Evolutionary conservation across 2,113 vertebrate genomes (phyloP).

Genomic region (Aix galericulata): DNA sequence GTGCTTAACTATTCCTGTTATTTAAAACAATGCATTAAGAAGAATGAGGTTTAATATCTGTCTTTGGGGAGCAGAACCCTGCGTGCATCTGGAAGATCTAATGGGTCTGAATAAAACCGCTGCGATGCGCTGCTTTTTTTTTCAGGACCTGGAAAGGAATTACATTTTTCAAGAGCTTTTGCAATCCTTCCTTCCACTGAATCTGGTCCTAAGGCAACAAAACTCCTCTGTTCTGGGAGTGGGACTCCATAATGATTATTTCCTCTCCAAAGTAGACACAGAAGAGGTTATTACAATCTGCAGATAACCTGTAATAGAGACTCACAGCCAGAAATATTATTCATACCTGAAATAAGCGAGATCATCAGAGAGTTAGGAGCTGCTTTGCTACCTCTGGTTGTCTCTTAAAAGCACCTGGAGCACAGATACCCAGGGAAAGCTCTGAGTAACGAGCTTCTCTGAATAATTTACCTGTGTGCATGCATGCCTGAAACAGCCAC

Average conservation of each 20-base stretch:
- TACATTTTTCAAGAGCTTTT: not conserved
- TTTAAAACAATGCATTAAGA: conserved; percentile 13
- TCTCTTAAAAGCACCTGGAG: conserved; percentile 21
- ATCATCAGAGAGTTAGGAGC: not conserved
- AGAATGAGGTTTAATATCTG: not conserved
- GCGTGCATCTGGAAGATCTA: conserved; percentile 2
- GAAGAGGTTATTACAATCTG: not conserved
- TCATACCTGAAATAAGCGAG: conserved; percentile 17
- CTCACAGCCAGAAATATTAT: not conserved
- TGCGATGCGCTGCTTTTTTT: not conserved
- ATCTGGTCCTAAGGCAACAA: conserved; percentile 31
- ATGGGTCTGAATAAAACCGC: not conserved
- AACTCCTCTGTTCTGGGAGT: not conserved
- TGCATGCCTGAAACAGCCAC: not conserved
- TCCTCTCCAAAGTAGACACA: conserved; percentile 4
- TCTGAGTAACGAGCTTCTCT: not conserved
- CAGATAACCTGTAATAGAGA: not conserved
- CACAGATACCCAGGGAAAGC: not conserved
- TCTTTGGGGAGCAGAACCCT: not conserved
- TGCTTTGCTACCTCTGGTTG: conserved; percentile 26
- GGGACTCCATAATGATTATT: conserved; percentile 1
- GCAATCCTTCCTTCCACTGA: not conserved
- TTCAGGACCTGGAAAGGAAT: not conserved
- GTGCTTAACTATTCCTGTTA: not conserved
- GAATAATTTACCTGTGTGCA: conserved; percentile 20